These are phyloP conservation scores for Neomicropteryx cornuta DNA, from an alignment of 1,140 invertebrate genomes.

Conservation along the genomic window DNA sequence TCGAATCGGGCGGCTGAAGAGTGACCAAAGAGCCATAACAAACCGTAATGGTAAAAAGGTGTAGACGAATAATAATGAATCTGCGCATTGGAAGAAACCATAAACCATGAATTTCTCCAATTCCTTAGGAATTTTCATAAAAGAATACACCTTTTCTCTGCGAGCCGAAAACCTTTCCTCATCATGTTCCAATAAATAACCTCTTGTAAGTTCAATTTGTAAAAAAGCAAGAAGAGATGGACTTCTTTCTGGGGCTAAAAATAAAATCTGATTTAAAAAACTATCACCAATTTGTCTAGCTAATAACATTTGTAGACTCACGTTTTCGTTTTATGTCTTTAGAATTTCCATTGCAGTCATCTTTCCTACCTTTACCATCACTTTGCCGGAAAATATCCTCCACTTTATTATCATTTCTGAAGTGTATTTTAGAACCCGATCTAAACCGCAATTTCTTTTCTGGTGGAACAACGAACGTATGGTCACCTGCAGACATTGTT, in stretches of 20 bases:
- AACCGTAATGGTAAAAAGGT: conserved; percentile 94
- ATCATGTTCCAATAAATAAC: conserved; percentile 86
- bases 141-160: conserved; percentile 92
- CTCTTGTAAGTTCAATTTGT: conserved; percentile 77
- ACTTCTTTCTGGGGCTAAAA: conserved; percentile 30
- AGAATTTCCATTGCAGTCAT: conserved; percentile 9
- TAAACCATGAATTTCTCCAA: conserved; percentile 90
- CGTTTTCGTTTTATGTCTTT: conserved; percentile 30
- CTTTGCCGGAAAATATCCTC: conserved; percentile 5
- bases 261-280: conserved; percentile 7
- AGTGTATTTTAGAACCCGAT: conserved; percentile 7
- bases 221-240: conserved; percentile 64
- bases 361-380: conserved; percentile 6
- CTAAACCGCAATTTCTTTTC: conserved; percentile 12
- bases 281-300: background rate
- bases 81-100: conserved; percentile 95
- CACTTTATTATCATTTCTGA: conserved; percentile 7
- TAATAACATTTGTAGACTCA: conserved; percentile 10
- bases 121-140: conserved; percentile 92
- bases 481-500: conserved; percentile 7
- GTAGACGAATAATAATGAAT: conserved; percentile 96
- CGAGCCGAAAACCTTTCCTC: conserved; percentile 88
- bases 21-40: conserved; percentile 70
- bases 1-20: conserved; percentile 58
- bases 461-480: conserved; percentile 6